phyloP scores from a whole-genome alignment of 2,113 vertebrate genomes.

The Paracyprichromis sp. region DNA sequence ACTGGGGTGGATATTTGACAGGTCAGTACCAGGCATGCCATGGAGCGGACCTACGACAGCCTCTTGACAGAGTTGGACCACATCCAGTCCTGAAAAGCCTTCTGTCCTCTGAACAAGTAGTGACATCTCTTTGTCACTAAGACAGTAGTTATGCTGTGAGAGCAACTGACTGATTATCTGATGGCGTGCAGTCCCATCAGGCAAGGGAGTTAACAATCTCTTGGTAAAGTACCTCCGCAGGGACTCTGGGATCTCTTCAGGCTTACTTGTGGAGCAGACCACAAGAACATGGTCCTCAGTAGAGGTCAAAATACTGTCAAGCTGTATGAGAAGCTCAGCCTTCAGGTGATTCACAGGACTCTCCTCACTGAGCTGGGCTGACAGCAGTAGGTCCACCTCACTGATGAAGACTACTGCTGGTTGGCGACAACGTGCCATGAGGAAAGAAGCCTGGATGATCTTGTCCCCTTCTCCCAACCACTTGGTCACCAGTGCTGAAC shows the following conservation, averaged over 20 bases:
- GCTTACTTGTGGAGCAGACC: slow-evolving; percentile 97
- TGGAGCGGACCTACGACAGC: slow-evolving; percentile 90
- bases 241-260: slow-evolving; percentile 96
- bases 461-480: slow-evolving; percentile 94
- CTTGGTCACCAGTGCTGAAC: slow-evolving; percentile 90
- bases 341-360: slow-evolving; percentile 91
- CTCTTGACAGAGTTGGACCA: slow-evolving; percentile 96
- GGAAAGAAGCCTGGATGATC: slow-evolving; percentile 92
- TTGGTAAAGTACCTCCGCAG: slow-evolving; percentile 98
- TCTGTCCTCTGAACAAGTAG: slow-evolving; percentile 97
- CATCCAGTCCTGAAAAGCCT: slow-evolving; percentile 94
- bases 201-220: slow-evolving; percentile 95
- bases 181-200: slow-evolving; percentile 93
- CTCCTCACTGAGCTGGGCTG: slow-evolving; percentile 88
- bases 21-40: slow-evolving; percentile 85
- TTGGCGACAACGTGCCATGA: slow-evolving; percentile 93
- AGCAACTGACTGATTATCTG: slow-evolving; percentile 99
- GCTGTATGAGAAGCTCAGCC: slow-evolving; percentile 95
- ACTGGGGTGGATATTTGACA: slow-evolving; percentile 89
- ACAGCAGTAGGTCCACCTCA: slow-evolving; percentile 93
- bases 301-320: slow-evolving; percentile 91
- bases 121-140: slow-evolving; percentile 97
- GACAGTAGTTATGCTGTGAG: slow-evolving; percentile 99
- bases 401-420: slow-evolving; percentile 95
- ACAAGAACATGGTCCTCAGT: slow-evolving; percentile 95